Conservation (phyloP, 1,140 invertebrate species). For the Danaus plexippus region DNA sequence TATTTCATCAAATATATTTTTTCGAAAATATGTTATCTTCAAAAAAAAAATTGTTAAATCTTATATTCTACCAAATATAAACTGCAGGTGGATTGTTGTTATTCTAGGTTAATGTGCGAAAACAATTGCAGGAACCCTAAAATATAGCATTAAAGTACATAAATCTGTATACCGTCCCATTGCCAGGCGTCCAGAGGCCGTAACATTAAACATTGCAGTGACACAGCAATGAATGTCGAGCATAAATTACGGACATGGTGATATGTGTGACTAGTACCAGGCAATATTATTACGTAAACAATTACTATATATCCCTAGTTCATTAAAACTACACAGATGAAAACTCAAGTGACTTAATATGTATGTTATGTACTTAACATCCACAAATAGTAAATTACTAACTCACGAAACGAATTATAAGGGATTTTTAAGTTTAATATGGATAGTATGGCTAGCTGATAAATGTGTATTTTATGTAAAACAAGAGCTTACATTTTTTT, state of each 20-base stretch:
- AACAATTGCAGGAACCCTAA: conserved; percentile 20
- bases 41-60: too few species aligned
- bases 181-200: conserved; percentile 28
- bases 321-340: too few species aligned
- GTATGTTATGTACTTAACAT: too few species aligned
- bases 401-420: too few species aligned
- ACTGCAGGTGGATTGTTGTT: neutral
- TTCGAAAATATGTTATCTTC: too few species aligned
- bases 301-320: neutral
- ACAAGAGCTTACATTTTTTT: too few species aligned
- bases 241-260: conserved; percentile 43
- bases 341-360: too few species aligned
- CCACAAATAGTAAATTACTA: too few species aligned
- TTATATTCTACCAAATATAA: neutral
- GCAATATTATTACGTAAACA: conserved; percentile 17
- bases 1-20: too few species aligned
- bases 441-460: too few species aligned
- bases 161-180: conserved; percentile 37
- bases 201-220: conserved; percentile 40
- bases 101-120: conserved; percentile 3
- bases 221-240: conserved; percentile 53
- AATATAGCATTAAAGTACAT: conserved; percentile 32
- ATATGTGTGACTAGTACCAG: conserved; percentile 28
- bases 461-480: too few species aligned
- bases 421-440: too few species aligned